Percentiles rank a stretch among this genome's conserved stretches.
Evolutionary conservation across 1,140 invertebrate genomes (phyloP).

Genomic region (Drosophila dunni): DNA sequence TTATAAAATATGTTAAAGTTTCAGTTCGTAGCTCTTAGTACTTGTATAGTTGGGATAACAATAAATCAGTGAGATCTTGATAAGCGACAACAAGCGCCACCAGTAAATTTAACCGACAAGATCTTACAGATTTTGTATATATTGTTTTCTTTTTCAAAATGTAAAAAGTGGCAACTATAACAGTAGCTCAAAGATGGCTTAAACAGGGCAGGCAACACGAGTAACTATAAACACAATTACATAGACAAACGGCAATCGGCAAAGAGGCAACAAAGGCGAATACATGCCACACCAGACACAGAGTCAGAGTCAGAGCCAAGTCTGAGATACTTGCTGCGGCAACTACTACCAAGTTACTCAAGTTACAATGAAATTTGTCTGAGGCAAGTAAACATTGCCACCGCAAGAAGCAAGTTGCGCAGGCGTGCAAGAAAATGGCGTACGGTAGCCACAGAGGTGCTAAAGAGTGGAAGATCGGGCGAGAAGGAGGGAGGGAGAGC

Average conservation of each 20-base stretch:
- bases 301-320: constrained; percentile 18
- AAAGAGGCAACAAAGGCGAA: constrained; percentile 64
- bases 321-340: constrained; percentile 20
- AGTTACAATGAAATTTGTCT: constrained; percentile 84
- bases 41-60: not conserved
- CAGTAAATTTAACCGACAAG: constrained; percentile 32
- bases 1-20: too few species aligned
- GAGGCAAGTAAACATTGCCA: constrained; percentile 79
- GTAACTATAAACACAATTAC: constrained; percentile 76
- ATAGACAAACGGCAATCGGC: constrained; percentile 65
- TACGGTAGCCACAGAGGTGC: constrained; percentile 61
- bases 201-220: constrained; percentile 54
- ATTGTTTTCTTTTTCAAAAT: constrained; percentile 10
- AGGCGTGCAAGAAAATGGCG: constrained; percentile 69
- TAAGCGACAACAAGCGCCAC: constrained; percentile 70
- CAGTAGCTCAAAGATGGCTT: constrained; percentile 40
- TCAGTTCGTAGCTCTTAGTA: too few species aligned
- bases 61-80: constrained; percentile 63
- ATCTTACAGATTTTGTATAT: not conserved
- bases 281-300: constrained; percentile 52
- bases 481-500: not conserved
- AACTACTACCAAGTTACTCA: constrained; percentile 82
- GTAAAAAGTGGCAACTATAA: constrained; percentile 43
- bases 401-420: constrained; percentile 52
- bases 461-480: not conserved